phyloP scores from a whole-genome alignment of 2,113 vertebrate genomes.

The Malurus cyaneus region DNA sequence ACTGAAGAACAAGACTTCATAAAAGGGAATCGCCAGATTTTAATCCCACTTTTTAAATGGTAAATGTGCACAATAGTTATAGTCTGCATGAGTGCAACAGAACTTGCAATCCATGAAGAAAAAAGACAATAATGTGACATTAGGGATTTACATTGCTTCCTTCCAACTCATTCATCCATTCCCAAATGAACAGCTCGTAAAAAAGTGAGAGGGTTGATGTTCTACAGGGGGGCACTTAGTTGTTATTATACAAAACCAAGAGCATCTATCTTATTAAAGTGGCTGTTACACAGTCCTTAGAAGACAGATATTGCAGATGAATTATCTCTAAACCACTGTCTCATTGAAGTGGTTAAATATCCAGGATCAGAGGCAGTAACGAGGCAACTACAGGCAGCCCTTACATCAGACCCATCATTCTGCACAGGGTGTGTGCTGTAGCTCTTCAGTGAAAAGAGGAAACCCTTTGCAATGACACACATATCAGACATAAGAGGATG shows the following conservation, averaged over 20 bases:
- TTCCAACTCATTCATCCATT: neutral
- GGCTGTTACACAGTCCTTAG: neutral
- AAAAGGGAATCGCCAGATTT: neutral
- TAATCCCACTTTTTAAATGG: rapidly evolving
- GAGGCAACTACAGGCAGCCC: neutral
- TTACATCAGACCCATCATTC: neutral
- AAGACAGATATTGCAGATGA: neutral
- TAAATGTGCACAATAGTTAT: neutral
- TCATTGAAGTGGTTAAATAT: neutral
- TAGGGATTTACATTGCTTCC: neutral
- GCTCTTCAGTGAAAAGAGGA: neutral
- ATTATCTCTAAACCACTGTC: neutral
- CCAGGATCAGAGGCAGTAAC: rapidly evolving
- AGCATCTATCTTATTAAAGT: neutral
- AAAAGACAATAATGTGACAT: neutral
- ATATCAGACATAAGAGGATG: neutral
- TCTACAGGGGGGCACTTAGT: neutral
- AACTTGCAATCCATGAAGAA: neutral
- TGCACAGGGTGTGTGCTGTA: neutral
- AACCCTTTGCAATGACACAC: neutral
- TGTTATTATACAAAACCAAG: neutral
- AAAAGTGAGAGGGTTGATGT: neutral
- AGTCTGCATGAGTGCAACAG: neutral
- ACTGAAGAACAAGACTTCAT: neutral
- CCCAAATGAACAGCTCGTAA: neutral